Conservation (phyloP, 2,888 invertebrate species). For the Odontothrips loti region DNA sequence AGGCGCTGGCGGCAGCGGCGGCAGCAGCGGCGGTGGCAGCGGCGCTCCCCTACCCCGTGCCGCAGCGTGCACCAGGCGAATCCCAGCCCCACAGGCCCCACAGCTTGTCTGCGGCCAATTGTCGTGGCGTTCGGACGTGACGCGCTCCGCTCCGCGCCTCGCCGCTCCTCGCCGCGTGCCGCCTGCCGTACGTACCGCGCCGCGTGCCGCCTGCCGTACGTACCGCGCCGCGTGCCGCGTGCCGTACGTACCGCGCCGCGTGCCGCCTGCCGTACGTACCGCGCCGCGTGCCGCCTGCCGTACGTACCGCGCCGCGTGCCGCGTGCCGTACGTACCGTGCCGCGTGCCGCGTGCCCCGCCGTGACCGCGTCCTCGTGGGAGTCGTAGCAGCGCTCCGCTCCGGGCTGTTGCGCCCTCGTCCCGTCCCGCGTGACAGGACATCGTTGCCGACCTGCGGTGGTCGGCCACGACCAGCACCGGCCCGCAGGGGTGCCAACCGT, state of each 20-base stretch:
- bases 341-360: too few species aligned
- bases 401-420: too few species aligned
- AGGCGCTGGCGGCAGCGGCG: neutral
- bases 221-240: neutral
- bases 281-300: too few species aligned
- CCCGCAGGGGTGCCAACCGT: too few species aligned
- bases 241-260: neutral
- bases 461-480: too few species aligned
- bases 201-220: neutral
- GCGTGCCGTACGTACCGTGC: too few species aligned
- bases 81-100: neutral
- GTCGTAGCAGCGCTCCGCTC: too few species aligned
- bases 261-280: too few species aligned
- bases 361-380: neutral
- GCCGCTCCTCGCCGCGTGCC: neutral
- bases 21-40: neutral
- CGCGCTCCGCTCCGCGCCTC: neutral
- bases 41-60: neutral
- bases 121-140: constrained; percentile 8
- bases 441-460: too few species aligned
- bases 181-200: neutral
- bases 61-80: constrained; percentile 9
- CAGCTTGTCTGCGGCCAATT: constrained; percentile 23
- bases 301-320: too few species aligned
- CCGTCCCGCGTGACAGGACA: neutral